Base-by-base conservation (phyloP, 2,113 vertebrate genomes). In the Acanthochromis polyacanthus region DNA sequence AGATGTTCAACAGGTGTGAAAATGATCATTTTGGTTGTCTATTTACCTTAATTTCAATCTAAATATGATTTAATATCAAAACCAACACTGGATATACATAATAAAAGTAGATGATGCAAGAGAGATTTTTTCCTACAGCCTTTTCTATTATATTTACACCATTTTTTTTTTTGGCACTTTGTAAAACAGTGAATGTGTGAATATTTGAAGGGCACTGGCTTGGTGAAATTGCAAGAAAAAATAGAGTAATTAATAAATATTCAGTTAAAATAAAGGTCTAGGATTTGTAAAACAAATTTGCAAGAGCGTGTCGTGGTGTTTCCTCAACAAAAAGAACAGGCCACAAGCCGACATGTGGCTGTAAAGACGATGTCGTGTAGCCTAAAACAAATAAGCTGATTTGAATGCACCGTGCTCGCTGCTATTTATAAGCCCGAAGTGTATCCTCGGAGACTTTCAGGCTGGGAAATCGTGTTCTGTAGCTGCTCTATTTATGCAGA, bases 401-500 rank as follows among this genome's bases (percentile, higher is more conserved):
- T 81, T 88, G 66, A 80, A 83, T 83, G 58, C 60, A 46, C 2
- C 0, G 22, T n/a, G 20, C 55, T 59, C 32, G 5, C 11, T 82
- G 68, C 82, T 88, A 78, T 91, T 84, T 84, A 74, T 82, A 75
- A 71, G 71, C 64, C 51, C 28, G 48, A 56, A 56, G 53, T 32
- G 40, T 58, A 10, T 84, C 80, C 78, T 79, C 16, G 0, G 85
- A 75, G 85, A 46, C 62, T 65, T 80, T 50, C 64, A 10, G 40
- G 62, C 57, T 52, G 59, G 81, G 72, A 64, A 74, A 70, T 43
- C 58, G 52, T 78, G 80, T 68, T 76, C 57, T 59, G 75, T 63
- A 60, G 79, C 67, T 62, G 83, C 78, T 88, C 73, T 84, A 75
- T 89, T 88, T 84, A 78, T 87, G 81, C 77, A 89, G 81, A 88